Conservation (phyloP, 2,113 vertebrate species). For the Pseudolaguvia tuberculata region DNA sequence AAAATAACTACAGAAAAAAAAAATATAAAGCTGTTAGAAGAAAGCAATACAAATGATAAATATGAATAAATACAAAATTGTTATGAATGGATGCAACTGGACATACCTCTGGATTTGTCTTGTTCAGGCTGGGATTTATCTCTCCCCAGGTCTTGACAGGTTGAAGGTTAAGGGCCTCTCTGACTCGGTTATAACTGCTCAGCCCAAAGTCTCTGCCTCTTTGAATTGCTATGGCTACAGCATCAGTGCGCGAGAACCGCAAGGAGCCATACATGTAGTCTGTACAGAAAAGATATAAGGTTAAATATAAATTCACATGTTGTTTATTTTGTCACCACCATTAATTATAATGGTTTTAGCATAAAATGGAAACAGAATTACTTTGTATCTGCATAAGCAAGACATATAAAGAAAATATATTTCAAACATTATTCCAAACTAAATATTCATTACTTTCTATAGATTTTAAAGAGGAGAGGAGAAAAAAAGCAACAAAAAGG, state of each 20-base stretch:
- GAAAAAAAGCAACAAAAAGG: background rate
- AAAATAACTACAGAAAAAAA: slow-evolving; percentile 61
- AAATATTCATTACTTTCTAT: too few relatives aligned
- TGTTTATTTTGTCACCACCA: too few relatives aligned
- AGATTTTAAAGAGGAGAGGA: background rate
- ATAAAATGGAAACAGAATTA: too few relatives aligned
- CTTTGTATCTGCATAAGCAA: too few relatives aligned
- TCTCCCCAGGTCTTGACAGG: slow-evolving; percentile 67
- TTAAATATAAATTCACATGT: too few relatives aligned
- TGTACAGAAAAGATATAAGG: slow-evolving; percentile 47
- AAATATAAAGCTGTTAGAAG: slow-evolving; percentile 42
- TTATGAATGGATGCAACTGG: background rate
- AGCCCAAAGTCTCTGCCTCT: slow-evolving; percentile 86
- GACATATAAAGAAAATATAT: too few relatives aligned
- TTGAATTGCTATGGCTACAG: slow-evolving; percentile 79
- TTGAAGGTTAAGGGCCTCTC: slow-evolving; percentile 65
- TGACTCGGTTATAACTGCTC: slow-evolving; percentile 74
- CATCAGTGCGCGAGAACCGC: slow-evolving; percentile 79
- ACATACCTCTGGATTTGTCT: slow-evolving; percentile 60
- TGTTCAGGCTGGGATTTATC: slow-evolving; percentile 65
- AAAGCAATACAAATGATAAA: slow-evolving; percentile 12
- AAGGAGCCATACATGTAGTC: slow-evolving; percentile 92
- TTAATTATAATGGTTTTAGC: too few relatives aligned
- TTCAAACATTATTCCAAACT: too few relatives aligned
- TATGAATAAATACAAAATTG: background rate